These are phyloP conservation scores for Dissostichus mawsoni DNA, from an alignment of 2,113 vertebrate species.

Conservation along the genomic window DNA sequence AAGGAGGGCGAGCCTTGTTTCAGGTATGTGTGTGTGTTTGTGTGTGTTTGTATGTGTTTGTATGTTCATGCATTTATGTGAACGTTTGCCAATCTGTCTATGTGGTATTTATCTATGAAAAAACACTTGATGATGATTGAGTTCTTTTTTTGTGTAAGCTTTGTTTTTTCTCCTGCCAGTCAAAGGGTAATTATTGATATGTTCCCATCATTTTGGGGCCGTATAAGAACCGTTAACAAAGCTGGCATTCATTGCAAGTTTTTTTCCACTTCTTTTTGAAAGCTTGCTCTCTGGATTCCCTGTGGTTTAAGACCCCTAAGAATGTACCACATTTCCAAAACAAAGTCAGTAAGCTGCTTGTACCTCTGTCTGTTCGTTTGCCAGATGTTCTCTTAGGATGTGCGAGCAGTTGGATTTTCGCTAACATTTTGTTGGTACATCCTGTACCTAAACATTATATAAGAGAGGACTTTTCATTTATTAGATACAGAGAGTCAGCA, in stretches of 20 bases:
- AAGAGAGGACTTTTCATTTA: background rate
- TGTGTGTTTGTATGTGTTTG: slow-evolving; percentile 46
- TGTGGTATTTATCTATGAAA: slow-evolving; percentile 20
- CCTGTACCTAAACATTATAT: background rate
- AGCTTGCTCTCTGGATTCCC: slow-evolving; percentile 39
- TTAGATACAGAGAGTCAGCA: background rate
- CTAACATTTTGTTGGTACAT: background rate
- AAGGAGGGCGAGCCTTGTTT: slow-evolving; percentile 66
- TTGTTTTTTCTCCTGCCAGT: slow-evolving; percentile 3
- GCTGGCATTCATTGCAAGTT: slow-evolving; percentile 31
- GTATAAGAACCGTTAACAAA: slow-evolving; percentile 27
- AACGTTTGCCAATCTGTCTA: slow-evolving; percentile 14
- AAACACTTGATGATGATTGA: slow-evolving; percentile 32
- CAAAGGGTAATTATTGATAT: slow-evolving; percentile 28
- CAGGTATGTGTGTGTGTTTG: slow-evolving; percentile 76
- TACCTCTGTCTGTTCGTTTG: slow-evolving; percentile 8
- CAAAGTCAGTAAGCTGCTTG: slow-evolving; percentile 4
- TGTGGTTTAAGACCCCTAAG: slow-evolving; percentile 58
- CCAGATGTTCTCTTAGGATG: background rate
- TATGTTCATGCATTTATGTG: slow-evolving; percentile 44
- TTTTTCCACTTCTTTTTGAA: slow-evolving; percentile 33
- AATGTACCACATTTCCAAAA: slow-evolving; percentile 61
- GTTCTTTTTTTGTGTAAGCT: slow-evolving; percentile 1
- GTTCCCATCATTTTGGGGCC: slow-evolving; percentile 26
- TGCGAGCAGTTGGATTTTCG: background rate